Conservation (phyloP, 2,797 vertebrate species). For the Pseudocheirus occidentalis region DNA sequence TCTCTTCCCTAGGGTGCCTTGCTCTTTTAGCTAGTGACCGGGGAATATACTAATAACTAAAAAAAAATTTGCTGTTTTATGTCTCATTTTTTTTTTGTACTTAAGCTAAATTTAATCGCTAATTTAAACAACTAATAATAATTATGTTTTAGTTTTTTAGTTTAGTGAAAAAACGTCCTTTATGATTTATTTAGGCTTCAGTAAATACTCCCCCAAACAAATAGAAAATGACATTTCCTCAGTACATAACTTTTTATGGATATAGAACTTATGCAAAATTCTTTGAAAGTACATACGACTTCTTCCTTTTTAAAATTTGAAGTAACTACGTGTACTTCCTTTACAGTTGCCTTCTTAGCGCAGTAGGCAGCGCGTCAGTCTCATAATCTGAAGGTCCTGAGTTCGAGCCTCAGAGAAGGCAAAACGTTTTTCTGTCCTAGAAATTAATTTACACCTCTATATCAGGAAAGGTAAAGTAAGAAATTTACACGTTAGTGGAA, state of each 20-base stretch:
- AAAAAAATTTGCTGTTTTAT: neutral
- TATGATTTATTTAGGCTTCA: neutral
- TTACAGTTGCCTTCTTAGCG: constrained; percentile 78
- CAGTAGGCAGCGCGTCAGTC: constrained; percentile 83
- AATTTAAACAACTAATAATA: neutral
- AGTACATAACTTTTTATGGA: neutral
- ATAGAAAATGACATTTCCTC: neutral
- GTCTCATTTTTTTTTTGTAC: neutral
- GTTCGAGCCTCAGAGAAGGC: constrained; percentile 83
- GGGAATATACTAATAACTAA: neutral
- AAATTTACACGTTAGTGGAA: neutral
- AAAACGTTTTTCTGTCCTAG: accelerated
- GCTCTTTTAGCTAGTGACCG: neutral
- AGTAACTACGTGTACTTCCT: accelerated
- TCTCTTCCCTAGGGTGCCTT: neutral
- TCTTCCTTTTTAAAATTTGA: neutral
- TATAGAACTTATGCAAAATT: neutral
- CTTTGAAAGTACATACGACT: neutral
- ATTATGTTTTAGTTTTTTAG: neutral
- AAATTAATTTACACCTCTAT: too few relatives aligned
- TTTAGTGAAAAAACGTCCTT: neutral
- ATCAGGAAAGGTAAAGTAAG: neutral
- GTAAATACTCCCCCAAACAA: neutral
- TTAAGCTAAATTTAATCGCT: neutral
- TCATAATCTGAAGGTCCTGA: constrained; percentile 86